These are phyloP conservation scores for Spatulosminthurus flaviceps DNA, from an alignment of 2,888 invertebrate species.

Conservation along the genomic window DNA sequence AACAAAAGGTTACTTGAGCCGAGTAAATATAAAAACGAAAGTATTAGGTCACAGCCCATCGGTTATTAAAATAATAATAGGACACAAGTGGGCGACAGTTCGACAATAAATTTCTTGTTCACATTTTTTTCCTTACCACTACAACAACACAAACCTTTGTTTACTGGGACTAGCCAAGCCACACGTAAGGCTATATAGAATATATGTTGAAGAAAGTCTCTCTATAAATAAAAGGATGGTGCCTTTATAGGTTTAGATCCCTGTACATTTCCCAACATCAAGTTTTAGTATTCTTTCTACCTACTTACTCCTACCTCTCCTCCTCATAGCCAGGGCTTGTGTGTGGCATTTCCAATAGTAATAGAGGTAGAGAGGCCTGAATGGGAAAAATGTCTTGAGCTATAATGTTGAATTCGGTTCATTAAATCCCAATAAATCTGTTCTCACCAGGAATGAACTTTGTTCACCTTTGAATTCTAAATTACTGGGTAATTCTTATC, in stretches of 20 bases:
- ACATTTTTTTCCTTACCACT: background rate
- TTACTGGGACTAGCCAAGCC: too few relatives aligned
- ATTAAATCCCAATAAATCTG: slow-evolving; percentile 49
- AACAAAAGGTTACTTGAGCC: background rate
- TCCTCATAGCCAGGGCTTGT: background rate
- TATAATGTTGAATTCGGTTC: slow-evolving; percentile 39
- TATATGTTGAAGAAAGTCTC: too few relatives aligned
- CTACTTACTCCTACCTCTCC: too few relatives aligned
- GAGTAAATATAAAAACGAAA: slow-evolving; percentile 22
- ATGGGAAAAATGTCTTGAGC: slow-evolving; percentile 19
- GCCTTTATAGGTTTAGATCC: background rate
- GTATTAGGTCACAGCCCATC: slow-evolving; percentile 32
- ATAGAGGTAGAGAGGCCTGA: background rate
- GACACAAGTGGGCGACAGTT: slow-evolving; percentile 42
- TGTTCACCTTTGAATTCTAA: slow-evolving; percentile 4
- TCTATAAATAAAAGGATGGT: background rate
- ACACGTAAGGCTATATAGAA: too few relatives aligned
- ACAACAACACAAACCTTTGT: background rate
- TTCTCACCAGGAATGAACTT: slow-evolving; percentile 38
- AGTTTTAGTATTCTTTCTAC: background rate
- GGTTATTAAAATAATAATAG: slow-evolving; percentile 46
- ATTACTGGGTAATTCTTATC: background rate
- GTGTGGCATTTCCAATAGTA: slow-evolving; percentile 20
- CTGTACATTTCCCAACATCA: background rate
- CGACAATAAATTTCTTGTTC: slow-evolving; percentile 29